Evolutionary conservation across 2,888 invertebrate genomes (phyloP).

Genomic region (Tetranychus truncatus): DNA sequence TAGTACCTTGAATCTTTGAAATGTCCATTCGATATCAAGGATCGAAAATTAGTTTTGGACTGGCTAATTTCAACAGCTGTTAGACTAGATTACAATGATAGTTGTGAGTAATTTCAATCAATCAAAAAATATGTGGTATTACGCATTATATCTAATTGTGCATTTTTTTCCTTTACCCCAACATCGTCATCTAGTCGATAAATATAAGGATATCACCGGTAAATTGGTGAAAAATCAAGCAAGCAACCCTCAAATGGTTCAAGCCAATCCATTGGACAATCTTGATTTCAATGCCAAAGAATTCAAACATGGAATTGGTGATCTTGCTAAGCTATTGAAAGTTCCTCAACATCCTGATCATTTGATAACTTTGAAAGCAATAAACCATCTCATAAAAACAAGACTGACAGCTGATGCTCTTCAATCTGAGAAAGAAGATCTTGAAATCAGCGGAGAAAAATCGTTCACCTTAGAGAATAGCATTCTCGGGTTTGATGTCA

Average conservation of each 20-base stretch:
- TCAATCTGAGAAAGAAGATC: slow-evolving; percentile 36
- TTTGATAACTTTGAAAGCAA: slow-evolving; percentile 50
- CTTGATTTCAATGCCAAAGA: slow-evolving; percentile 52
- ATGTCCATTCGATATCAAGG: slow-evolving; percentile 44
- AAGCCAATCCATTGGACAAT: slow-evolving; percentile 63
- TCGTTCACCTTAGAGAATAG: background rate
- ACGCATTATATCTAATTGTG: background rate
- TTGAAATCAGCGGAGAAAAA: slow-evolving; percentile 20
- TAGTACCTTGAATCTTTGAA: slow-evolving; percentile 54
- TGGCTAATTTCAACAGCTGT: slow-evolving; percentile 72
- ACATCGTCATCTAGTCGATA: slow-evolving; percentile 48
- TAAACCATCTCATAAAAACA: slow-evolving; percentile 43
- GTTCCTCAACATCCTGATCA: slow-evolving; percentile 63
- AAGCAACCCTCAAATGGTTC: slow-evolving; percentile 51
- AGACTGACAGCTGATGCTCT: slow-evolving; percentile 43
- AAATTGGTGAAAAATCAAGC: slow-evolving; percentile 39
- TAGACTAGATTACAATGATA: slow-evolving; percentile 60
- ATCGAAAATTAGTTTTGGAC: slow-evolving; percentile 51
- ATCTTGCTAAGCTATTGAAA: slow-evolving; percentile 56
- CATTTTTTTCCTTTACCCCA: slow-evolving; percentile 5
- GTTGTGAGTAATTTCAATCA: slow-evolving; percentile 36
- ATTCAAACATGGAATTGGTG: slow-evolving; percentile 61
- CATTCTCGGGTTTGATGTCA: background rate
- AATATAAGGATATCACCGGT: slow-evolving; percentile 34
- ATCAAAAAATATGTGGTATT: background rate